Percentiles rank a stretch among this genome's conserved stretches.
phyloP scores from a whole-genome alignment of 1,140 invertebrate species.

The Megalopta genalis region DNA sequence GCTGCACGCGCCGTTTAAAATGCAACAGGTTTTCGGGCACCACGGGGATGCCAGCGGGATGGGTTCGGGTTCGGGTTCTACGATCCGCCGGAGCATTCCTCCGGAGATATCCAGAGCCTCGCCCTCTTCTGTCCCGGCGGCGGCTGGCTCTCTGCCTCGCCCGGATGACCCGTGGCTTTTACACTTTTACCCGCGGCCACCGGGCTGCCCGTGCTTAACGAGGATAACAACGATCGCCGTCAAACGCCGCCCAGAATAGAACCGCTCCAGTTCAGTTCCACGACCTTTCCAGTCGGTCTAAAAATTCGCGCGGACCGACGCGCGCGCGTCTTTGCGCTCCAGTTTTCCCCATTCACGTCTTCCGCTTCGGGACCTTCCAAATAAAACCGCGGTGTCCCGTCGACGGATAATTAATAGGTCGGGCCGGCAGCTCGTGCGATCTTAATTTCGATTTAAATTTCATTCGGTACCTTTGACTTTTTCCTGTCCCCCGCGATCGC shows the following conservation, averaged over 20 bases:
- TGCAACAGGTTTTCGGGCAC: slow-evolving; percentile 63
- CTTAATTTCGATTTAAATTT: no score
- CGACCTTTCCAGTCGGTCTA: slow-evolving; percentile 16
- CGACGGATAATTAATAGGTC: no score
- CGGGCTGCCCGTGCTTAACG: slow-evolving; percentile 17
- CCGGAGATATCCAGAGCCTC: slow-evolving; percentile 34
- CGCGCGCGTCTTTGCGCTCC: not conserved
- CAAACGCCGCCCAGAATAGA: slow-evolving; percentile 30
- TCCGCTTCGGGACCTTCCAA: no score
- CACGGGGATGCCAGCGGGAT: slow-evolving; percentile 5
- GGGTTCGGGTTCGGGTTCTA: slow-evolving; percentile 40
- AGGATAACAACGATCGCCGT: slow-evolving; percentile 40
- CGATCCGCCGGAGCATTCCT: slow-evolving; percentile 40
- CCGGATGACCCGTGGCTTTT: slow-evolving; percentile 30
- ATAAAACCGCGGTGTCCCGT: no score
- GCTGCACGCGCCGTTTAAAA: slow-evolving; percentile 42
- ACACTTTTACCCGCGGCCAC: slow-evolving; percentile 10
- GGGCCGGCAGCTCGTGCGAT: no score
- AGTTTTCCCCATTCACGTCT: not conserved
- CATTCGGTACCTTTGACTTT: no score
- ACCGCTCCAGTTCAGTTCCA: slow-evolving; percentile 22
- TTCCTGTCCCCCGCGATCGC: no score
- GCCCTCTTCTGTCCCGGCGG: slow-evolving; percentile 41
- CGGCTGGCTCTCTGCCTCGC: not conserved
- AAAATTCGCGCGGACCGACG: not conserved